Evolutionary conservation across 2,888 invertebrate species (phyloP).

Genomic region (Cephalotes varians): DNA sequence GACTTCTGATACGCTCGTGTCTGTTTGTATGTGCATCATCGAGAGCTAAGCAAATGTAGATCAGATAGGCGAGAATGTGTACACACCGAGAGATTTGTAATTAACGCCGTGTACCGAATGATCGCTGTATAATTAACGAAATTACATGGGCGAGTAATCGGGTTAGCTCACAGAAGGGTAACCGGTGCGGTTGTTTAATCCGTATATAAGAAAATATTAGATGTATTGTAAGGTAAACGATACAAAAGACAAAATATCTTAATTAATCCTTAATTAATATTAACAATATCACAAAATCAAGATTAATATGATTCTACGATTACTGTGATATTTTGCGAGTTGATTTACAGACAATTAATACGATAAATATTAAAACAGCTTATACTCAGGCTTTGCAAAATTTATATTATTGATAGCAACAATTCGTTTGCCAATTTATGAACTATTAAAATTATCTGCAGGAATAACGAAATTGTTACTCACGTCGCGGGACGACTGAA

Average conservation of each 20-base stretch:
- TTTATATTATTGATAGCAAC: slow-evolving; percentile 9
- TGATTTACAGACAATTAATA: not conserved
- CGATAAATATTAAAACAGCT: slow-evolving; percentile 5
- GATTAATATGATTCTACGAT: not conserved
- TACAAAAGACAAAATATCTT: not conserved
- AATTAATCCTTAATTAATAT: slow-evolving; percentile 32
- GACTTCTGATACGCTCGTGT: slow-evolving; percentile 30
- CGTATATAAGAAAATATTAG: slow-evolving; percentile 4
- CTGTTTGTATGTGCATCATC: slow-evolving; percentile 19
- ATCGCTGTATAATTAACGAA: slow-evolving; percentile 59
- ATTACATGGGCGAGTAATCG: slow-evolving; percentile 30
- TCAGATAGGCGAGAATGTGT: slow-evolving; percentile 44
- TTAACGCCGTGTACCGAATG: slow-evolving; percentile 50
- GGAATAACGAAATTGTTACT: slow-evolving; percentile 3
- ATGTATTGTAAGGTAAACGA: not conserved
- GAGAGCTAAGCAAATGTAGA: slow-evolving; percentile 14
- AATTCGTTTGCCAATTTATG: slow-evolving; percentile 32
- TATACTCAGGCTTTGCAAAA: not conserved
- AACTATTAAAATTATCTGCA: not conserved
- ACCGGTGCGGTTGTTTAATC: not conserved
- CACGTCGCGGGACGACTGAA: not conserved
- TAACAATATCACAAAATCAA: not conserved
- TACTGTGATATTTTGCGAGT: not conserved
- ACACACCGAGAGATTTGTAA: slow-evolving; percentile 53
- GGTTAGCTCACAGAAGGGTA: not conserved